Conservation (phyloP, 2,113 vertebrate genomes). For the Alethe diademata region DNA sequence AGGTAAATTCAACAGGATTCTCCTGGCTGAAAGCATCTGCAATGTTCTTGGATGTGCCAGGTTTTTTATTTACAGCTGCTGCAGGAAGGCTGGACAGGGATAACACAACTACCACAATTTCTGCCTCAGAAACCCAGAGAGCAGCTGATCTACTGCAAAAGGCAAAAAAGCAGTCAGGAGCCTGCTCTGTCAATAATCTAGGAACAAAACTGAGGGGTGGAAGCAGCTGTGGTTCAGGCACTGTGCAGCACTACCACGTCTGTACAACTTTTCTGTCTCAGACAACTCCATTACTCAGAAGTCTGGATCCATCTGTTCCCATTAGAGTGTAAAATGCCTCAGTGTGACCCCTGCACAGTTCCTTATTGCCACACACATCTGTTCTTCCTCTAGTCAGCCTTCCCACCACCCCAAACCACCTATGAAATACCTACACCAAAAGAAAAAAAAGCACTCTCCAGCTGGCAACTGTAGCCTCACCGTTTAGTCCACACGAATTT, state of each 20-base stretch:
- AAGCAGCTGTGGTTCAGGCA: background rate
- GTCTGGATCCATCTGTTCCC: constrained; percentile 14
- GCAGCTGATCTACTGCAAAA: background rate
- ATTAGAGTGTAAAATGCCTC: background rate
- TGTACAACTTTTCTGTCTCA: background rate
- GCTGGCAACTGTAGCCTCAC: background rate
- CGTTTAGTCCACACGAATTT: background rate
- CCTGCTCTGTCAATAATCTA: fast-evolving
- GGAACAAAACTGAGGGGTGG: background rate
- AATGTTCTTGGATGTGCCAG: background rate
- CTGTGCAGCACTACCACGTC: background rate
- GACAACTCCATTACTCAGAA: background rate
- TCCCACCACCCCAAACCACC: background rate
- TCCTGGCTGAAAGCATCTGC: background rate
- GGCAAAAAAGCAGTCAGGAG: background rate
- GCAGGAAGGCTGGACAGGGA: background rate
- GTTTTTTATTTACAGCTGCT: background rate
- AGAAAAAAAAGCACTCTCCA: background rate
- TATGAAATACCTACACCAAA: background rate
- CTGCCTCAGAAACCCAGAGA: background rate
- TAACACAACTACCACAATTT: background rate
- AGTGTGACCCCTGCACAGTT: background rate
- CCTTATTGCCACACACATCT: background rate
- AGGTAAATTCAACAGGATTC: background rate
- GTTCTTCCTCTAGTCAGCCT: background rate